These are phyloP conservation scores for Australoheros scitulus DNA, from an alignment of 2,113 vertebrate species.

Conservation along the genomic window DNA sequence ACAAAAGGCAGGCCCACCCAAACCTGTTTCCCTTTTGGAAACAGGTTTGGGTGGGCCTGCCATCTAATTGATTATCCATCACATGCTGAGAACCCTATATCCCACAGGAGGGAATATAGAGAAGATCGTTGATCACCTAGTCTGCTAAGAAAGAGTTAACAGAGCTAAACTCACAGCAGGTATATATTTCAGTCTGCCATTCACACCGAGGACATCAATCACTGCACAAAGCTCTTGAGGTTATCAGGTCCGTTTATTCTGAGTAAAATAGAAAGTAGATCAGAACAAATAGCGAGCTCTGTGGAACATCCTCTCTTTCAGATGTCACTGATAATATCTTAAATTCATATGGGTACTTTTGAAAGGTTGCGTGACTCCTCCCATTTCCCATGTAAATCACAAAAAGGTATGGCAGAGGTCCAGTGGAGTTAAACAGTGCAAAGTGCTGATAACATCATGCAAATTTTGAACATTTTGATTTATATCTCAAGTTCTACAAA, in stretches of 20 bases:
- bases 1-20: neutral
- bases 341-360: neutral
- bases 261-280: neutral
- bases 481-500: neutral
- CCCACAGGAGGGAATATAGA: neutral
- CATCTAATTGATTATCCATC: constrained; percentile 50
- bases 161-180: constrained; percentile 16
- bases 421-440: neutral
- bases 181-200: constrained; percentile 3
- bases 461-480: neutral
- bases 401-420: constrained; percentile 2
- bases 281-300: neutral
- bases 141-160: neutral
- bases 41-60: too few species aligned
- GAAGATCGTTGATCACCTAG: constrained; percentile 9
- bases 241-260: neutral
- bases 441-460: neutral
- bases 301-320: neutral
- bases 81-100: constrained; percentile 1
- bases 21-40: neutral
- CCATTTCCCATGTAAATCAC: neutral
- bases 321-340: neutral
- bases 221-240: neutral
- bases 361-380: neutral
- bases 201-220: neutral